These are phyloP conservation scores for Siphlonurus alternatus DNA, from an alignment of 2,888 invertebrate genomes.

Conservation along the genomic window DNA sequence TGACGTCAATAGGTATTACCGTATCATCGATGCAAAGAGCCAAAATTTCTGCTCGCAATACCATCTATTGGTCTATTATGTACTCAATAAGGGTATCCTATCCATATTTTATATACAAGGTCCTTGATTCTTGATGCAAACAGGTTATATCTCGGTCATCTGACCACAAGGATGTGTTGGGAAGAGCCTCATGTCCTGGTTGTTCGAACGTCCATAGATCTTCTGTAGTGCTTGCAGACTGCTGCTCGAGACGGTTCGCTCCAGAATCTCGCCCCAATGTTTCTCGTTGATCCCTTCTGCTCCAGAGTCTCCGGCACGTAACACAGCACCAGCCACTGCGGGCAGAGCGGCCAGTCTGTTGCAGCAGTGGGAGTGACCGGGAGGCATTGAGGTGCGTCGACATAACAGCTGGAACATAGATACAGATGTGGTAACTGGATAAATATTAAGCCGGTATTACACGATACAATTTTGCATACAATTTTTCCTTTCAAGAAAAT, in stretches of 20 bases:
- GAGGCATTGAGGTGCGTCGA: constrained; percentile 13
- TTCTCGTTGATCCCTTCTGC: constrained; percentile 48
- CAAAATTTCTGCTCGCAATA: no score
- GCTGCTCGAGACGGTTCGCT: constrained; percentile 56
- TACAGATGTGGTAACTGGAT: no score
- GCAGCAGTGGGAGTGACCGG: constrained; percentile 6
- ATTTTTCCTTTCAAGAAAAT: no score
- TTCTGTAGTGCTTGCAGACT: constrained; percentile 51
- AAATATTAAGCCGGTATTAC: no score
- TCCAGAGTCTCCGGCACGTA: constrained; percentile 8
- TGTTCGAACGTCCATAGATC: constrained; percentile 15
- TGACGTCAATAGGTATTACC: no score
- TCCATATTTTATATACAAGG: no score
- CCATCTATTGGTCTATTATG: no score
- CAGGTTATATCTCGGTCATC: background rate
- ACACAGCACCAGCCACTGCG: constrained; percentile 4
- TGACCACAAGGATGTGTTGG: background rate
- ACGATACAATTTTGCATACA: no score
- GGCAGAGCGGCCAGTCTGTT: constrained; percentile 5
- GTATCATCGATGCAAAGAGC: no score
- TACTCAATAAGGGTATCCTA: no score
- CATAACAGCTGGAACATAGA: constrained; percentile 17
- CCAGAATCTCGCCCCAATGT: constrained; percentile 61
- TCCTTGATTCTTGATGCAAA: no score
- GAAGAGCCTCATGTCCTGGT: background rate